Percentiles rank a stretch among this genome's conserved stretches.
These are phyloP conservation scores for Agonum fuliginosum DNA, from an alignment of 2,888 invertebrate genomes.

Conservation along the genomic window DNA sequence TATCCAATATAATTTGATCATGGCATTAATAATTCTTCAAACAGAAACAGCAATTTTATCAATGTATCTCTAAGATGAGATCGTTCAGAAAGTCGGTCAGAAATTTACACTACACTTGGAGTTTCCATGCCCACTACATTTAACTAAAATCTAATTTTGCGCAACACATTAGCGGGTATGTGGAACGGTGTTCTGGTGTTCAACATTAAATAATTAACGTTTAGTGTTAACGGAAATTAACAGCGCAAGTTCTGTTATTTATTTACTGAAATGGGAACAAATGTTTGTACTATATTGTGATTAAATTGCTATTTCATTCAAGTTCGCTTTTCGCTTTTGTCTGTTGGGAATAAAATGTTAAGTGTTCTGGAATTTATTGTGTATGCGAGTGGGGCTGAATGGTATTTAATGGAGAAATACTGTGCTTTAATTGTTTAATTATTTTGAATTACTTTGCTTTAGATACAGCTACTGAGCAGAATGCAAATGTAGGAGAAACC, in stretches of 20 bases:
- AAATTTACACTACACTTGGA: neutral
- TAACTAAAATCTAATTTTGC: conserved; percentile 25
- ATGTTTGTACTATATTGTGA: conserved; percentile 3
- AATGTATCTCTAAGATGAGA: too few relatives aligned
- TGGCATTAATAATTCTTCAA: too few relatives aligned
- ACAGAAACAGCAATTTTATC: too few relatives aligned
- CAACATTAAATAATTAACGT: conserved; percentile 29
- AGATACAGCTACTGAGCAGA: neutral
- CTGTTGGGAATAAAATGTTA: conserved; percentile 6
- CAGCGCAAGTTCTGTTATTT: conserved; percentile 14
- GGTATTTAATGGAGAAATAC: conserved; percentile 11
- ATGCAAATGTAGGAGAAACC: too few relatives aligned
- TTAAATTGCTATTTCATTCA: conserved; percentile 27
- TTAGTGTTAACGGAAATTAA: conserved; percentile 13
- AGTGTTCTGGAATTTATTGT: conserved; percentile 11
- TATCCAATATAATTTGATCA: too few relatives aligned
- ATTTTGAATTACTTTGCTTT: neutral
- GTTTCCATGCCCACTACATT: conserved; percentile 28
- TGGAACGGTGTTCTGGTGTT: neutral
- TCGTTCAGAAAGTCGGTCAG: neutral
- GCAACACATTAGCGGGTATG: conserved; percentile 15
- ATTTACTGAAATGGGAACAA: conserved; percentile 4
- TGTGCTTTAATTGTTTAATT: conserved; percentile 13
- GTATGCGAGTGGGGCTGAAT: neutral
- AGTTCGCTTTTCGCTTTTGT: conserved; percentile 9